Conservation (phyloP, 1,140 invertebrate species). For the Euborellia annulipes region DNA sequence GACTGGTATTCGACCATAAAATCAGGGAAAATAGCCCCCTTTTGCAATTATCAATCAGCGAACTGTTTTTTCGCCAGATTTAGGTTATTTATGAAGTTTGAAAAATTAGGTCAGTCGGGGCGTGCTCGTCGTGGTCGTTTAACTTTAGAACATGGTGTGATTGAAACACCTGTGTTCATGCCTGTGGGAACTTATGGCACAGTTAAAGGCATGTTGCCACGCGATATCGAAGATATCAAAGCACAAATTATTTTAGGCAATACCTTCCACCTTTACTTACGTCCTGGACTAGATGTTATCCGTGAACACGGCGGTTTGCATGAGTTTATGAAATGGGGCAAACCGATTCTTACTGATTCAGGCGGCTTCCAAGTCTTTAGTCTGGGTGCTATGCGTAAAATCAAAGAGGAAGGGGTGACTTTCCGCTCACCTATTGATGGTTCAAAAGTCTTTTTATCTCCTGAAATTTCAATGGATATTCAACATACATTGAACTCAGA, state of each 20-base stretch:
- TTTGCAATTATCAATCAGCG: too few relatives aligned
- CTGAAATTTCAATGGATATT: constrained; percentile 12
- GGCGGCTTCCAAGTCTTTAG: constrained; percentile 12
- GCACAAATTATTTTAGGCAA: constrained; percentile 15
- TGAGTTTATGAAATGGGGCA: constrained; percentile 11
- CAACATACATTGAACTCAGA: constrained; percentile 8
- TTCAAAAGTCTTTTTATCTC: constrained; percentile 1
- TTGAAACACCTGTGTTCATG: constrained; percentile 16
- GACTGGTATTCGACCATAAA: too few relatives aligned
- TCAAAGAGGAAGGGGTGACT: constrained; percentile 10
- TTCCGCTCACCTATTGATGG: constrained; percentile 9
- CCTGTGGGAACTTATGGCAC: constrained; percentile 14
- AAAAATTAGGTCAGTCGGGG: too few relatives aligned
- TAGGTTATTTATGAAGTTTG: too few relatives aligned
- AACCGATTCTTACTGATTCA: constrained; percentile 12
- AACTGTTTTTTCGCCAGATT: too few relatives aligned
- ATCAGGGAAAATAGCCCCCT: too few relatives aligned
- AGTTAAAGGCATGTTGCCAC: constrained; percentile 11
- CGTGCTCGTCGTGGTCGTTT: not conserved
- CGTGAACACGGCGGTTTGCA: constrained; percentile 8
- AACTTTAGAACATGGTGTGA: constrained; percentile 4
- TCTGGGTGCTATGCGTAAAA: constrained; percentile 5
- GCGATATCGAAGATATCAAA: constrained; percentile 4
- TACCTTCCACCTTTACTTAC: constrained; percentile 14
- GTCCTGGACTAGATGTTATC: constrained; percentile 12